Evolutionary conservation across 2,888 invertebrate genomes (phyloP).

Genomic region (Syrista parreyssii): DNA sequence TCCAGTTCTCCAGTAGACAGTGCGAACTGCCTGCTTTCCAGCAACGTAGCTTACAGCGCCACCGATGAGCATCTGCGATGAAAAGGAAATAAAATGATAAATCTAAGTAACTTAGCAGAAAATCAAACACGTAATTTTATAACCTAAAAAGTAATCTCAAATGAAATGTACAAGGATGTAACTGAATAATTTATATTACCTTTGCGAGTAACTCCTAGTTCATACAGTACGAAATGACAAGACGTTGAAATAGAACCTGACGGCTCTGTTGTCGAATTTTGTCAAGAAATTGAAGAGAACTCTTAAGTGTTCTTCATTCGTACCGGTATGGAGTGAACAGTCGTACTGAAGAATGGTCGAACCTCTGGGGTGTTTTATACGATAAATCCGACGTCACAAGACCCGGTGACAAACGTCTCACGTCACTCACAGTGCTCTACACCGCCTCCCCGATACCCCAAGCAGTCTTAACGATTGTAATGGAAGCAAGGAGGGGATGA

Average conservation of each 20-base stretch:
- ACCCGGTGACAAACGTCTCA: conserved; percentile 22
- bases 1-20: conserved; percentile 78
- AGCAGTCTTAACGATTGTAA: not conserved
- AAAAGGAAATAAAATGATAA: conserved; percentile 2
- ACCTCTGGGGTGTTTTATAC: conserved; percentile 46
- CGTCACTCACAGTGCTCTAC: conserved; percentile 17
- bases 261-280: conserved; percentile 34
- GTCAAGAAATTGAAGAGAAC: not conserved
- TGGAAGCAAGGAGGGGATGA: not conserved
- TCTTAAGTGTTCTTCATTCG: conserved; percentile 31
- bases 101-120: not conserved
- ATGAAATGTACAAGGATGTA: not conserved
- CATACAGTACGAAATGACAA: conserved; percentile 35
- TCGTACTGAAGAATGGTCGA: conserved; percentile 36
- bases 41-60: conserved; percentile 79
- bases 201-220: conserved; percentile 26
- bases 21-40: conserved; percentile 80
- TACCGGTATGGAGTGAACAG: conserved; percentile 24
- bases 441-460: not conserved
- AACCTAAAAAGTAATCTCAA: not conserved
- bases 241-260: conserved; percentile 39
- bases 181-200: conserved; percentile 27
- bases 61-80: conserved; percentile 70
- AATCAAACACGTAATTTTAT: not conserved
- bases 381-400: conserved; percentile 35